Evolutionary conservation across 2,113 vertebrate species (phyloP).

Genomic region (Trichomycterus rosablanca): DNA sequence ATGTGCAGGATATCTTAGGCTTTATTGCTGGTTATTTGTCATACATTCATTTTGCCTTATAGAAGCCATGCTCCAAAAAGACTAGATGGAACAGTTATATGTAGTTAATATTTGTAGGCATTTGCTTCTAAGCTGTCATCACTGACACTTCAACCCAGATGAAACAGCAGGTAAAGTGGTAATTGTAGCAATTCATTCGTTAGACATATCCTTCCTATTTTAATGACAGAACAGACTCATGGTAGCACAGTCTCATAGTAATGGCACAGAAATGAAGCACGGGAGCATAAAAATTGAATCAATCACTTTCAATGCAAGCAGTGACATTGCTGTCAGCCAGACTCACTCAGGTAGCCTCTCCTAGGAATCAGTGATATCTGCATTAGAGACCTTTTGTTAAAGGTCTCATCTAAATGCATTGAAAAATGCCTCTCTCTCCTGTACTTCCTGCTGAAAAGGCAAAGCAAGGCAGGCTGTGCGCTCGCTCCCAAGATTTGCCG

Average conservation of each 20-base stretch:
- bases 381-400: conserved; percentile 75
- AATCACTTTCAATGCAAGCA: conserved; percentile 73
- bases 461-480: conserved; percentile 48
- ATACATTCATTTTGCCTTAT: conserved; percentile 48
- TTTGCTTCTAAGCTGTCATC: conserved; percentile 51
- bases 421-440: conserved; percentile 66
- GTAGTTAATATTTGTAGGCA: conserved; percentile 58
- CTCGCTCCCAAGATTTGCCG: conserved; percentile 61
- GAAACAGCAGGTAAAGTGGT: conserved; percentile 60
- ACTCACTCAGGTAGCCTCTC: conserved; percentile 67
- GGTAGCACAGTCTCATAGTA: conserved; percentile 28
- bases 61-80: conserved; percentile 51
- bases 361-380: conserved; percentile 74
- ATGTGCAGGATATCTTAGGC: conserved; percentile 2
- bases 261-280: conserved; percentile 33
- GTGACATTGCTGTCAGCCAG: conserved; percentile 73
- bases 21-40: conserved; percentile 53
- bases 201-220: conserved; percentile 58
- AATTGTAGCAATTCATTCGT: conserved; percentile 57
- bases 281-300: conserved; percentile 69
- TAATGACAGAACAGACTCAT: conserved; percentile 47
- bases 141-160: conserved; percentile 53
- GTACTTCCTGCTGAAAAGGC: conserved; percentile 57
- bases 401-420: conserved; percentile 81
- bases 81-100: conserved; percentile 58